A percentile compares a stretch with the other conserved stretches of the same genome.
phyloP scores from a whole-genome alignment of 2,888 invertebrate genomes.

The Nomada goodeniana region DNA sequence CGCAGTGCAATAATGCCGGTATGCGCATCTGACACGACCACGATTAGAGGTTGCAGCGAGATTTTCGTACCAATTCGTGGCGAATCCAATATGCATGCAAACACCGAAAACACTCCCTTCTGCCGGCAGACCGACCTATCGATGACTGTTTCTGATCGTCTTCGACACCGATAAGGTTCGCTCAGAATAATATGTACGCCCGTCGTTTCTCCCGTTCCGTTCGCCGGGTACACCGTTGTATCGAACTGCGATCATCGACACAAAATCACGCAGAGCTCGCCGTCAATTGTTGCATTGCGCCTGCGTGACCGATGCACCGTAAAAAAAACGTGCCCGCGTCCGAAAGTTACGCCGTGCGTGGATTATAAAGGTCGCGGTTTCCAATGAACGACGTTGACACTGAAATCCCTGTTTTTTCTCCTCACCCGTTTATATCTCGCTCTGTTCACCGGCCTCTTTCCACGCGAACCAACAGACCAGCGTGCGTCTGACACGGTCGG shows the following conservation, averaged over 20 bases:
- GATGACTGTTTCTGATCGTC: conserved; percentile 1
- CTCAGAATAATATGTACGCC: background rate
- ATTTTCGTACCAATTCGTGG: too few relatives aligned
- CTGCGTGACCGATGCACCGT: conserved; percentile 11
- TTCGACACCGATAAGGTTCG: conserved; percentile 5
- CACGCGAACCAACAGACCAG: conserved; percentile 60
- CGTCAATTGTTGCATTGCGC: conserved; percentile 21
- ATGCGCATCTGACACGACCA: conserved; percentile 51
- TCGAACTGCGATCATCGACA: conserved; percentile 43
- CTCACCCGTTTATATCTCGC: conserved; percentile 35
- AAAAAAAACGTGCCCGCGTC: background rate
- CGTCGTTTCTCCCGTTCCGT: background rate
- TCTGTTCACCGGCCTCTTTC: conserved; percentile 51
- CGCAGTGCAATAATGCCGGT: conserved; percentile 51
- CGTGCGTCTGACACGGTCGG: conserved; percentile 65
- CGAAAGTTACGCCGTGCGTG: too few relatives aligned
- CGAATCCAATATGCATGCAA: too few relatives aligned
- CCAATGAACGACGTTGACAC: conserved; percentile 14
- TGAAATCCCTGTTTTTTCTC: background rate
- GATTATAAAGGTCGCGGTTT: conserved; percentile 10
- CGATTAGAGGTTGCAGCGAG: conserved; percentile 25
- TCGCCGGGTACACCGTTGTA: conserved; percentile 22
- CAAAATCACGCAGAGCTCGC: conserved; percentile 11
- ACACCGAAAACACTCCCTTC: too few relatives aligned
- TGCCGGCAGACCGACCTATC: too few relatives aligned